A percentile compares a stretch with the other conserved stretches of the same genome.
phyloP scores from a whole-genome alignment of 2,113 vertebrate species.

The Suricata suricatta region DNA sequence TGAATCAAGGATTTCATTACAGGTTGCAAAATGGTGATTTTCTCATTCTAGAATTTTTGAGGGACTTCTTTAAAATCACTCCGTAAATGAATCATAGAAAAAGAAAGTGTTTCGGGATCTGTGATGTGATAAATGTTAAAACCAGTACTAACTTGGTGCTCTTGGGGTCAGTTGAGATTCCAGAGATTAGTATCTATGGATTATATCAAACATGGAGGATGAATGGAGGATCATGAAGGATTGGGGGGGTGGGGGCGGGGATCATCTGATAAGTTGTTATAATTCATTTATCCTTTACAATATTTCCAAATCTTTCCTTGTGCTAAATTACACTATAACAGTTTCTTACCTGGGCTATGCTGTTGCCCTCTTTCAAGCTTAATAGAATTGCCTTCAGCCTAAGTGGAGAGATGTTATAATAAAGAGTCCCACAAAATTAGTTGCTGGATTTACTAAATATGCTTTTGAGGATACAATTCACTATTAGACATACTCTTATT shows the following conservation, averaged over 20 bases:
- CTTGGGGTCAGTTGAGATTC: neutral
- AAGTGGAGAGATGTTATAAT: neutral
- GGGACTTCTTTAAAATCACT: neutral
- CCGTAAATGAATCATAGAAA: neutral
- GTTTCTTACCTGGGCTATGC: neutral
- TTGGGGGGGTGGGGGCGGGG: neutral
- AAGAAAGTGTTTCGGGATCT: neutral
- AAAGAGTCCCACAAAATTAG: neutral
- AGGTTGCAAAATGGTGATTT: neutral
- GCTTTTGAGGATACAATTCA: neutral
- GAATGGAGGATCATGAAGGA: neutral
- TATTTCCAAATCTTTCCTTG: neutral
- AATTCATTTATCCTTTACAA: neutral
- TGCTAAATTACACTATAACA: neutral
- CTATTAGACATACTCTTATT: neutral
- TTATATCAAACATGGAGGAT: neutral
- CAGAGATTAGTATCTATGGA: neutral
- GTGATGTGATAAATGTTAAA: neutral
- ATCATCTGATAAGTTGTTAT: neutral
- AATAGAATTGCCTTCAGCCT: neutral
- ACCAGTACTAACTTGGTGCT: neutral
- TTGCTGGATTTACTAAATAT: conserved; percentile 1
- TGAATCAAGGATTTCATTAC: neutral
- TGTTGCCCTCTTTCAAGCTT: neutral
- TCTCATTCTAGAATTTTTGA: neutral